These are phyloP conservation scores for Lasioglossum zephyrum DNA, from an alignment of 2,888 invertebrate species.

Conservation along the genomic window DNA sequence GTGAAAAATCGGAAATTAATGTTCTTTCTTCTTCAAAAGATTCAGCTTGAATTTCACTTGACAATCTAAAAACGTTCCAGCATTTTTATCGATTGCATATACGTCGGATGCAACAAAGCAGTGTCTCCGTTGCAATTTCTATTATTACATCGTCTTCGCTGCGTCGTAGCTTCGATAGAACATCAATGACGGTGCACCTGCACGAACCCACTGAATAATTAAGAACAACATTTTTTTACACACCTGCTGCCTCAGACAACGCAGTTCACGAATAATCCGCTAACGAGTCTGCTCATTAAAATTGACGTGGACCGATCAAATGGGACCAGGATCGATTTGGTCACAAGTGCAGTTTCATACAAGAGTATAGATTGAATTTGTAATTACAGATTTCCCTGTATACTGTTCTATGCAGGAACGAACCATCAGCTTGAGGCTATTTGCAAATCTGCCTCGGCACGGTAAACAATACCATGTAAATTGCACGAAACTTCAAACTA, in stretches of 20 bases:
- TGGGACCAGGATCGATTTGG: no score
- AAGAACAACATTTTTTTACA: neutral
- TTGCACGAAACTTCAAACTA: neutral
- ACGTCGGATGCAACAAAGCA: neutral
- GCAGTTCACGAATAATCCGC: neutral
- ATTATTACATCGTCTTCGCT: neutral
- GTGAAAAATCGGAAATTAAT: neutral
- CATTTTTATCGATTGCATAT: neutral
- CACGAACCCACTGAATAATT: neutral
- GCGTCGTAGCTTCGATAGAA: neutral
- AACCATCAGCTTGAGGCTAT: neutral
- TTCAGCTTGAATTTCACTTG: neutral
- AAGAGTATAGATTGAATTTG: neutral
- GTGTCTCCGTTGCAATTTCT: neutral
- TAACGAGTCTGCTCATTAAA: neutral
- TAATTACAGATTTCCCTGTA: neutral
- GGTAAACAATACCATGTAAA: neutral
- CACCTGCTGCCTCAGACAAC: neutral
- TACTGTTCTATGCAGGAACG: neutral
- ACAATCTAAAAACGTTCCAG: neutral
- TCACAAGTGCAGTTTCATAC: no score
- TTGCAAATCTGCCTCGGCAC: neutral
- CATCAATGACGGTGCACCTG: neutral
- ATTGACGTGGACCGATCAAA: neutral
- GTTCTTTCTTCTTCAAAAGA: neutral